Conservation (phyloP, 2,797 vertebrate genomes). For the Sebastes vulpes region DNA sequence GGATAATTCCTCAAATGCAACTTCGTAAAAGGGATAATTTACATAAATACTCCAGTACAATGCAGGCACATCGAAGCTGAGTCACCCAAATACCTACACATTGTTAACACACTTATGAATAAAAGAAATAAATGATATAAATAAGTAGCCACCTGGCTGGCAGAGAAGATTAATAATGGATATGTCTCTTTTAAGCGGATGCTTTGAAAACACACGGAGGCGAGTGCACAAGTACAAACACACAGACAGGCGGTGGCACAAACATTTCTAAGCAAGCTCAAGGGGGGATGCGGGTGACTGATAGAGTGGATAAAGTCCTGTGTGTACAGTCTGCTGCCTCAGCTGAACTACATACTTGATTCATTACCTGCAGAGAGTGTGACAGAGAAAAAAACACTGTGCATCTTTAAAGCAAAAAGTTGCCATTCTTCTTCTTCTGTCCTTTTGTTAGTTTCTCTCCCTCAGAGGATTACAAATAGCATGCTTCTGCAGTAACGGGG, state of each 20-base stretch:
- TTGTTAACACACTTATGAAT: slow-evolving; percentile 23
- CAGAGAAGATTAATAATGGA: slow-evolving; percentile 37
- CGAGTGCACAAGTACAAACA: not conserved
- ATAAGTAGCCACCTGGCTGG: slow-evolving; percentile 2
- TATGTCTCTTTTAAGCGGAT: slow-evolving; percentile 16
- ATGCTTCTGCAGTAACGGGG: not conserved
- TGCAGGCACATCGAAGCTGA: not conserved
- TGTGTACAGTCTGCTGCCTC: slow-evolving; percentile 31
- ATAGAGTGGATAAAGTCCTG: slow-evolving; percentile 43
- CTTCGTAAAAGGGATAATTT: slow-evolving; percentile 6
- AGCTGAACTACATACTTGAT: slow-evolving; percentile 31
- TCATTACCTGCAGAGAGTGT: slow-evolving; percentile 31
- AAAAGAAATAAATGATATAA: slow-evolving; percentile 14
- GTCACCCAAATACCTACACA: slow-evolving; percentile 6
- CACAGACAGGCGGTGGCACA: not conserved
- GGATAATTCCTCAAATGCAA: not conserved
- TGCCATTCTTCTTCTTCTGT: not conserved
- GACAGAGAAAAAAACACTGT: slow-evolving; percentile 21
- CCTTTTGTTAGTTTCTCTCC: not conserved
- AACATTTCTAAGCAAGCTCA: slow-evolving; percentile 37
- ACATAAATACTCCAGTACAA: not conserved
- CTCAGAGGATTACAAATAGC: not conserved
- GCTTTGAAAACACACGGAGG: slow-evolving; percentile 2
- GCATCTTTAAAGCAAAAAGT: not conserved
- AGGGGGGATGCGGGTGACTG: slow-evolving; percentile 26